Percentiles rank a stretch among this genome's conserved stretches.
Evolutionary conservation across 2,888 invertebrate genomes (phyloP).

Genomic region (Tetramorium bicarinatum): DNA sequence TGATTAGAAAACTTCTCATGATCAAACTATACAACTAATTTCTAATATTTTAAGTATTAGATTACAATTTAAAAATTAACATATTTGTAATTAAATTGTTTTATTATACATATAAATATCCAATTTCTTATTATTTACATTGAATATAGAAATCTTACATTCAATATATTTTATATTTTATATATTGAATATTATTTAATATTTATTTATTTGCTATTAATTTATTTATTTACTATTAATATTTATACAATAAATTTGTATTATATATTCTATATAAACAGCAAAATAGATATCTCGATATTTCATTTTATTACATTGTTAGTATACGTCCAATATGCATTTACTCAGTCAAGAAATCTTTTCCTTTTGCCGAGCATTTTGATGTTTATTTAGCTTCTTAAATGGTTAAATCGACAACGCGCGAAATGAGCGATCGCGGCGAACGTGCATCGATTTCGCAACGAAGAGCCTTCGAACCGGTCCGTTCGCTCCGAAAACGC

Average conservation of each 20-base stretch:
- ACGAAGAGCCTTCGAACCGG: slow-evolving; percentile 76
- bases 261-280: neutral
- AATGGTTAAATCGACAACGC: slow-evolving; percentile 20
- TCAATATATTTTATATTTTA: neutral
- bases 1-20: neutral
- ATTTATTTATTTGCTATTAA: neutral
- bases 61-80: neutral
- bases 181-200: slow-evolving; percentile 3
- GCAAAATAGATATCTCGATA: neutral
- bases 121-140: neutral
- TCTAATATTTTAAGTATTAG: neutral
- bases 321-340: neutral
- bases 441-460: slow-evolving; percentile 72
- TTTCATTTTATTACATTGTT: neutral
- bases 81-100: neutral
- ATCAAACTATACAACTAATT: neutral
- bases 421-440: slow-evolving; percentile 57
- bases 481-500: slow-evolving; percentile 78
- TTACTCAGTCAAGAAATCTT: slow-evolving; percentile 1
- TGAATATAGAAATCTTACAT: neutral
- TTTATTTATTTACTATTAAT: neutral
- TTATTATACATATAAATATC: neutral
- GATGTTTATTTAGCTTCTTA: slow-evolving; percentile 28
- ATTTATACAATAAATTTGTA: neutral
- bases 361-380: neutral